These are phyloP conservation scores for Chloropsis cyanopogon DNA, from an alignment of 2,113 vertebrate genomes.

Conservation along the genomic window DNA sequence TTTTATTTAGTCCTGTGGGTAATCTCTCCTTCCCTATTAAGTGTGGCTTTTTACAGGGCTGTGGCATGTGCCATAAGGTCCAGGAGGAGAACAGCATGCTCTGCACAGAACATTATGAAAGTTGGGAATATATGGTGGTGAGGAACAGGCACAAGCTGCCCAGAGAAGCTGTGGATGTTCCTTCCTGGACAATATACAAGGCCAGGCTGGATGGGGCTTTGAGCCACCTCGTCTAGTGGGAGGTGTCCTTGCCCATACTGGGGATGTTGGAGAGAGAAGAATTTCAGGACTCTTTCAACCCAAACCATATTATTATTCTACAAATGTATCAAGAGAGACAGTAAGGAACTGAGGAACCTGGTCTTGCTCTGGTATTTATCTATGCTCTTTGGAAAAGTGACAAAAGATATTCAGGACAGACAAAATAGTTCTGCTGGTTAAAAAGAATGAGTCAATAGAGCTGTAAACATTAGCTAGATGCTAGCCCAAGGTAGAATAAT, in stretches of 20 bases:
- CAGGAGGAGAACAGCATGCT: not conserved
- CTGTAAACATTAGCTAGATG: not conserved
- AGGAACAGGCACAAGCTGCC: not conserved
- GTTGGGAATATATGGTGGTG: not conserved
- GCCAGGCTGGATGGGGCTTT: not conserved
- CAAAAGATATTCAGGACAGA: not conserved
- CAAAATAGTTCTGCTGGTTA: not conserved
- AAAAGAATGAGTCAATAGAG: not conserved
- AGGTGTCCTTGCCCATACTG: not conserved
- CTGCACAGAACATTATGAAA: not conserved
- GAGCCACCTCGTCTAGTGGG: not conserved
- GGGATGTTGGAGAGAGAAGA: not conserved
- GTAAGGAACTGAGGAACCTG: not conserved
- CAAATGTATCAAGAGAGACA: not conserved
- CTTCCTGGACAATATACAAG: not conserved
- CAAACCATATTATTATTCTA: not conserved
- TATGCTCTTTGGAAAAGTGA: not conserved
- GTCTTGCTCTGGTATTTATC: not conserved
- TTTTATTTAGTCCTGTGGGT: not conserved
- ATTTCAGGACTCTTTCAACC: not conserved
- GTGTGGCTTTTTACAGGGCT: not conserved
- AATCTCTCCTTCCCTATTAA: not conserved
- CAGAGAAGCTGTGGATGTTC: not conserved
- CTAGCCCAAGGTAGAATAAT: not conserved
- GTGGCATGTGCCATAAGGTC: not conserved